A percentile compares a stretch with the other conserved stretches of the same genome.
These are phyloP conservation scores for Lasioglossum oenotherae DNA, from an alignment of 2,888 invertebrate genomes.

Conservation along the genomic window DNA sequence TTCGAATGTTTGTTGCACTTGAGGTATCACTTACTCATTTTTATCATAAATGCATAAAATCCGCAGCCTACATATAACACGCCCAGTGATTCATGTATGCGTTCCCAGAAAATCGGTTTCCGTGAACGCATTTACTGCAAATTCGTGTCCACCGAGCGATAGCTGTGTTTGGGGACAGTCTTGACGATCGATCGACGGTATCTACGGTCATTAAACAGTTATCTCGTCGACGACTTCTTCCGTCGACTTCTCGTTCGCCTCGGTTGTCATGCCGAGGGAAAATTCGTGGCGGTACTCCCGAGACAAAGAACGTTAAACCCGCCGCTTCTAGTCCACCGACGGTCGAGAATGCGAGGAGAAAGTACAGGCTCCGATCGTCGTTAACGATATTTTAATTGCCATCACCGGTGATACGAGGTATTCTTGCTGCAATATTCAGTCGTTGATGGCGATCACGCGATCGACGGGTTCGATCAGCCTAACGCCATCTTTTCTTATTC, in stretches of 20 bases:
- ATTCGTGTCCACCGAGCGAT: background rate
- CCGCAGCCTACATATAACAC: background rate
- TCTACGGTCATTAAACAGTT: constrained; percentile 4
- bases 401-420: constrained; percentile 39
- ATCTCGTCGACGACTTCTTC: background rate
- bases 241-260: background rate
- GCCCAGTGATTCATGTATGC: background rate
- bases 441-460: constrained; percentile 18
- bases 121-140: background rate
- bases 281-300: background rate
- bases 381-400: constrained; percentile 68
- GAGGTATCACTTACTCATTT: background rate
- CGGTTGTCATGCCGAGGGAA: background rate
- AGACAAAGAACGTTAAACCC: constrained; percentile 13
- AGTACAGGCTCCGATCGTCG: constrained; percentile 44
- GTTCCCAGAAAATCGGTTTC: background rate
- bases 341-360: constrained; percentile 57
- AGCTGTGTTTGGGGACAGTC: background rate
- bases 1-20: background rate
- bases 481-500: background rate
- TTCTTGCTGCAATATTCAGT: constrained; percentile 40
- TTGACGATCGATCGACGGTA: background rate
- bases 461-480: background rate
- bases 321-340: constrained; percentile 8
- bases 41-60: constrained; percentile 2